Evolutionary conservation across 1,140 invertebrate genomes (phyloP), one percentile per base, ranked within the genome.

Genomic region (Lasaia peninsularis): DNA sequence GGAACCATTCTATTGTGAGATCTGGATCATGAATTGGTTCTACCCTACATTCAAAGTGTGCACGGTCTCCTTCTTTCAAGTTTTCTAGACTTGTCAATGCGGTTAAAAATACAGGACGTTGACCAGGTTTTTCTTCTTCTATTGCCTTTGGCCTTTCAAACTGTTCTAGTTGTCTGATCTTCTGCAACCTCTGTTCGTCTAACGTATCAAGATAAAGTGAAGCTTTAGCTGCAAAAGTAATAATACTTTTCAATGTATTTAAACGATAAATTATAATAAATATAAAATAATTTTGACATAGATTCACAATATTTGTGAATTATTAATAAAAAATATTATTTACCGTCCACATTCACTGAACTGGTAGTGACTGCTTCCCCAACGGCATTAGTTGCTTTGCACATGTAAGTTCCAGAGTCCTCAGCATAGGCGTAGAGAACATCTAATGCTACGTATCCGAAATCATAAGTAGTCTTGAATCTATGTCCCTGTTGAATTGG

Each of bases 391-490:
- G 94, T 96, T 32, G 98, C 98, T 87, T 94, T 95, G 88, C 97
- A 98, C 93, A 97, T 97, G 82, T 99, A 99, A 53, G 96, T 97
- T 49, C 97, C 96, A 37, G 95, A 95, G 80, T 99, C 98, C 91
- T 99, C 98, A 33, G 96, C 93, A 87, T 98, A 98, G 37, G 96
- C 96, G 88, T 98, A 98, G n/a, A 99, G 90, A 71, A 99, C 96
- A 82, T 99, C 97, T 33, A 99, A 89, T 52, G 97, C 96, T 6
- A 99, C 97, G 83, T 97, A 98, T 60, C 97, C 97, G 90, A 99
- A 98, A 79, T 99, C 97, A 75, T 98, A 97, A 5, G 95, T 96
- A 7, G 96, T 97, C 82, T 97, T 96, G 84, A 97, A 97, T 65
- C 96, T 92, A 73, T 97, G 96, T 69, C 96, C 96, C 75, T 96